Evolutionary conservation across 2,113 vertebrate species (phyloP).

Genomic region (Setophaga kirtlandii): DNA sequence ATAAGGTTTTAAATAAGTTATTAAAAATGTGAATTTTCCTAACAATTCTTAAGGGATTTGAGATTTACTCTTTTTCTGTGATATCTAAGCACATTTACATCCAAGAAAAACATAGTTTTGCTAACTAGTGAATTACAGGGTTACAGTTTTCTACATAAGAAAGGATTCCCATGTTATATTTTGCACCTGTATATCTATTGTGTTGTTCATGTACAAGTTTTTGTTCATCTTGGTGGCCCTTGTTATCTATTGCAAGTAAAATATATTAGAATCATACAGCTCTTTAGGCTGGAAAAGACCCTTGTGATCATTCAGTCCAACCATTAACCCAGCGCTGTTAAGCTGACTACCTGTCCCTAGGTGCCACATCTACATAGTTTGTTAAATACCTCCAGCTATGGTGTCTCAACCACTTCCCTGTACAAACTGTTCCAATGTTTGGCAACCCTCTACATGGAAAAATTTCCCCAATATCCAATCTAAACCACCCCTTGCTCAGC

Average conservation of each 20-base stretch:
- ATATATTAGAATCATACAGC: not conserved
- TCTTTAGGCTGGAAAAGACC: not conserved
- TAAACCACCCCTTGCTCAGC: not conserved
- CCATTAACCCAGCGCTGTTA: not conserved
- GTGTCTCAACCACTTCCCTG: not conserved
- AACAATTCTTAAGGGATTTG: not conserved
- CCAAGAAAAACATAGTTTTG: not conserved
- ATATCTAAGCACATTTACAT: not conserved
- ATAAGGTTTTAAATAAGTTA: not conserved
- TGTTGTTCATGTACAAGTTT: not conserved
- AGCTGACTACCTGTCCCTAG: accelerated
- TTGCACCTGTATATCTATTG: not conserved
- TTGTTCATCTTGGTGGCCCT: not conserved
- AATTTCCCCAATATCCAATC: not conserved
- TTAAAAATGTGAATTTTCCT: not conserved
- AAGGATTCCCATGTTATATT: not conserved
- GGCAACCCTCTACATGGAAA: not conserved
- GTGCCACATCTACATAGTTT: not conserved
- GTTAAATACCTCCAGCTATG: not conserved
- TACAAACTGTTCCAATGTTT: not conserved
- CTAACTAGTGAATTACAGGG: not conserved
- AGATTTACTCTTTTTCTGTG: not conserved
- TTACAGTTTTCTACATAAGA: not conserved
- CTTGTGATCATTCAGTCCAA: not conserved
- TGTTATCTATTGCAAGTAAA: not conserved